phyloP scores from a whole-genome alignment of 2,113 vertebrate species.

The Cyprinodon tularosa region DNA sequence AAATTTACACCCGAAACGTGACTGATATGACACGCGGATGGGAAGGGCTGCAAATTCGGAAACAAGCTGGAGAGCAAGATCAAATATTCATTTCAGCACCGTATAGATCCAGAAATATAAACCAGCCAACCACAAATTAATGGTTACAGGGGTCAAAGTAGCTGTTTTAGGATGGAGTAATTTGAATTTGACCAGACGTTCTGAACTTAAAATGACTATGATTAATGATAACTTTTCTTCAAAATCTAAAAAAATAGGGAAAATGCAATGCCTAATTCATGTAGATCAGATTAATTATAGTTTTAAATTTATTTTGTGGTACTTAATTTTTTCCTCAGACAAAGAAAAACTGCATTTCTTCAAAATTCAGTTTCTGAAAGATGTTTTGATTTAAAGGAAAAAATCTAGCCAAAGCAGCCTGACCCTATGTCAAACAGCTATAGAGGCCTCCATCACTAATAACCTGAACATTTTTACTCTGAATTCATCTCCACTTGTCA shows the following conservation, averaged over 20 bases:
- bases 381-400: background rate
- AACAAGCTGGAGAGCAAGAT: slow-evolving; percentile 19
- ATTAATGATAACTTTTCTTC: background rate
- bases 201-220: background rate
- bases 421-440: background rate
- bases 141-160: background rate
- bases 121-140: background rate
- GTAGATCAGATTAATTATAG: background rate
- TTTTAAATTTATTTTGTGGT: background rate
- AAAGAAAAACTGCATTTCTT: background rate
- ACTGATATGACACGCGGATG: slow-evolving; percentile 47
- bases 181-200: background rate
- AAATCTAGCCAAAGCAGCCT: background rate
- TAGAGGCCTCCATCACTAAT: background rate
- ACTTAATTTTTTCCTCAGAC: background rate
- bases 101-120: slow-evolving; percentile 14
- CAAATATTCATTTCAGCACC: slow-evolving; percentile 12
- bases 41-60: slow-evolving; percentile 13
- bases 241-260: background rate
- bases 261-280: no score
- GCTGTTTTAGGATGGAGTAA: background rate
- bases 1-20: slow-evolving; percentile 61
- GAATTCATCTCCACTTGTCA: background rate
- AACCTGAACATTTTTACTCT: background rate
- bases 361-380: no score